Evolutionary conservation across 1,140 invertebrate species (phyloP), one percentile per base, ranked within the genome.

Genomic region (Dendroctonus valens): DNA sequence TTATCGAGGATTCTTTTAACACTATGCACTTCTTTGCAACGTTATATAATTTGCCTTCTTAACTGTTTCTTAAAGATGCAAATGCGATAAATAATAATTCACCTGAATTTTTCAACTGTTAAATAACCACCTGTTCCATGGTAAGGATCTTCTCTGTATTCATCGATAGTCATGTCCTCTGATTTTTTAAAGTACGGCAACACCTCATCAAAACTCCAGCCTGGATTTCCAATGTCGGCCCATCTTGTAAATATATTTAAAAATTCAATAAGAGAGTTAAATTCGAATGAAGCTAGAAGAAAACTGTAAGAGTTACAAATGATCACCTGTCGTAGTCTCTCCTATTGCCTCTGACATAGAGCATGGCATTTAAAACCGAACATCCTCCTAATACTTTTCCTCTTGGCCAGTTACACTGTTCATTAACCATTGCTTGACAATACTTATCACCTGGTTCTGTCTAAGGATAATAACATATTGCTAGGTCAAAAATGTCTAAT

Each of bases 301-400:
- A 4, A 26, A 26, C 26, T 26, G 26, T 26, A 26, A 26, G 3
- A 26, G 26, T 26, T 26, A 26, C 26, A 14, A 40, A 40, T 11
- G 40, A 7, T 92, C 93, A 97, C 11, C 84, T 65, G 76, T 98
- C 92, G 73, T 88, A 98, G 76, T 98, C 94, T 2, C 86, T 81
- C 59, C 87, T 85, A 80, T 97, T 96, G 0, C 96, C 96, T 61
- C 96, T 81, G 3, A 97, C 88, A 77, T 97, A 97, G 0, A 96
- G 84, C 95, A 98, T 93, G 0, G 91, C 92, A 69, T 93, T 94
- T 0, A 93, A 78, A 0, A 92, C 91, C 6, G 87, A 89, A 1
- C 91, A 94, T 0, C 96, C 96, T 0, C 95, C 95, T 6, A 93
- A 75, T 2, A 91, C 86, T 79, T 93, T 92, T 48, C 91, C 92